phyloP scores from a whole-genome alignment of 2,113 vertebrate species.

The Semicossyphus pulcher region DNA sequence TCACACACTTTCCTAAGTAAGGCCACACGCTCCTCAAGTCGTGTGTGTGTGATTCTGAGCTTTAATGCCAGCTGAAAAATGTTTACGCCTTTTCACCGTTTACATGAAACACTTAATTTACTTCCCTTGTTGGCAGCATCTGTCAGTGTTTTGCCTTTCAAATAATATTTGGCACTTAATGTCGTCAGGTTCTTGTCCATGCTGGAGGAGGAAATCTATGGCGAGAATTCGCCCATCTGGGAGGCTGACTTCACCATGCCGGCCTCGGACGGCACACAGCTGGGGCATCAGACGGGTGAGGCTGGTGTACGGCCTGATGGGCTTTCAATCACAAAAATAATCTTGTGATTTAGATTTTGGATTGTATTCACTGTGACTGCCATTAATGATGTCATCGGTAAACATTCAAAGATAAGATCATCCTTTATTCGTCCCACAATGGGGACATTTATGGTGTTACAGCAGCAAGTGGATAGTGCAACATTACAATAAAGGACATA shows the following conservation, averaged over 20 bases:
- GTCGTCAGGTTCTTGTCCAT: slow-evolving; percentile 96
- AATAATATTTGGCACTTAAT: neutral
- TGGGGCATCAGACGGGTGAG: slow-evolving; percentile 92
- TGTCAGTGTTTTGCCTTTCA: neutral
- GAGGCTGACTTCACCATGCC: slow-evolving; percentile 97
- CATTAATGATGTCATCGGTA: too few relatives aligned
- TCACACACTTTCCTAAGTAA: slow-evolving; percentile 99
- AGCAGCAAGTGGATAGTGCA: too few relatives aligned
- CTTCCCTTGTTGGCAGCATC: neutral
- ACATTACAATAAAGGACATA: too few relatives aligned
- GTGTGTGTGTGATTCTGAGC: neutral
- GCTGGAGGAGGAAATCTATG: slow-evolving; percentile 99
- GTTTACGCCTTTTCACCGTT: neutral
- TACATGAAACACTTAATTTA: neutral
- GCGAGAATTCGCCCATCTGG: slow-evolving; percentile 97
- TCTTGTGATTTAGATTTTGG: too few relatives aligned
- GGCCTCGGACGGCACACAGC: slow-evolving; percentile 88
- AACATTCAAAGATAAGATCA: too few relatives aligned
- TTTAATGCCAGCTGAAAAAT: neutral
- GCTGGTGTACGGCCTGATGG: accelerated
- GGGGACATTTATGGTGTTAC: too few relatives aligned
- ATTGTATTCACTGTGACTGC: too few relatives aligned
- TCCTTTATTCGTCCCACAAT: too few relatives aligned
- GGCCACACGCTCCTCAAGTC: slow-evolving; percentile 1
- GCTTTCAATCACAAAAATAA: too few relatives aligned